Percentiles rank a stretch among this genome's conserved stretches.
These are phyloP conservation scores for Petrolisthes cinctipes DNA, from an alignment of 2,888 invertebrate species.

Conservation along the genomic window DNA sequence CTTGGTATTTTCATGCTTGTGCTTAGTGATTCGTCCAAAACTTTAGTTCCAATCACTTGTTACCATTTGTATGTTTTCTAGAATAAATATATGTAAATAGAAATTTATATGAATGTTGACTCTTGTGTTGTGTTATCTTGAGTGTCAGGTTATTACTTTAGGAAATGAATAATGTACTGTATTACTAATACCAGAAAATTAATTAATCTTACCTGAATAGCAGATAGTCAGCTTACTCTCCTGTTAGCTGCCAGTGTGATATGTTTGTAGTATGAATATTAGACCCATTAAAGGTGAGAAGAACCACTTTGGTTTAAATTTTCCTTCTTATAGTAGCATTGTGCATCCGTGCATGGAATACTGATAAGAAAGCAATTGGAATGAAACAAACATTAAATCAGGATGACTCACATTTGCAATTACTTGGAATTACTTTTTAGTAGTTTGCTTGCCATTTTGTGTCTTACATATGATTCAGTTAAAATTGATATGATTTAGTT, in stretches of 20 bases:
- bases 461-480: slow-evolving; percentile 34
- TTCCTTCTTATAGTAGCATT: slow-evolving; percentile 58
- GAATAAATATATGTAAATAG: slow-evolving; percentile 58
- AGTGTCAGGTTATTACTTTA: slow-evolving; percentile 54
- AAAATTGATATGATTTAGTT: slow-evolving; percentile 53
- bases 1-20: slow-evolving; percentile 61
- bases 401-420: slow-evolving; percentile 62
- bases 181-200: slow-evolving; percentile 59
- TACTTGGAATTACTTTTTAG: slow-evolving; percentile 48
- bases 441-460: slow-evolving; percentile 61
- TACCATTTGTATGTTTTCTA: slow-evolving; percentile 63
- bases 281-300: slow-evolving; percentile 64
- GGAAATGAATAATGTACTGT: slow-evolving; percentile 52
- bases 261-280: slow-evolving; percentile 63
- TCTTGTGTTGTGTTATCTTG: slow-evolving; percentile 60
- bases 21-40: slow-evolving; percentile 61
- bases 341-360: slow-evolving; percentile 62
- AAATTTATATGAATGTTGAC: slow-evolving; percentile 62
- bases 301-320: slow-evolving; percentile 64
- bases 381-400: slow-evolving; percentile 65
- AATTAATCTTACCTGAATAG: slow-evolving; percentile 58
- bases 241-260: slow-evolving; percentile 63
- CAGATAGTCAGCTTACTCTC: slow-evolving; percentile 60
- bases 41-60: slow-evolving; percentile 61
- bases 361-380: slow-evolving; percentile 59